phyloP scores from a whole-genome alignment of 1,140 invertebrate species.

The Galleria mellonella region DNA sequence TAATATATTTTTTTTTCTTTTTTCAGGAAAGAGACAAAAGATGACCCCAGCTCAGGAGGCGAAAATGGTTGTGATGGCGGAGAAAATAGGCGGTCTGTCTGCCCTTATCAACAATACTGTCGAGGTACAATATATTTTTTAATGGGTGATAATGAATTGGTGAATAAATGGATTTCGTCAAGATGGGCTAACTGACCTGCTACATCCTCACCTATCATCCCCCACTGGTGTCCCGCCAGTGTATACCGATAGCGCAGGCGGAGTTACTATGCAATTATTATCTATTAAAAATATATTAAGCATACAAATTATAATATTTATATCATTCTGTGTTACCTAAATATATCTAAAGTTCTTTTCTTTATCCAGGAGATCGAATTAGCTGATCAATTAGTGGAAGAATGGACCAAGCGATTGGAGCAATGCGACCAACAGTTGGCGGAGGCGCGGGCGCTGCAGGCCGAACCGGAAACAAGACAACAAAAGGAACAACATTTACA shows the following conservation, averaged over 20 bases:
- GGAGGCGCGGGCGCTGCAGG: slow-evolving; percentile 29
- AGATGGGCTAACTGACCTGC: too few species aligned
- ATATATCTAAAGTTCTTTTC: neutral
- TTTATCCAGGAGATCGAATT: slow-evolving; percentile 27
- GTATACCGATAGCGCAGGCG: too few species aligned
- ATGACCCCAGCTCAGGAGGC: slow-evolving; percentile 42
- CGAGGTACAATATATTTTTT: slow-evolving; percentile 13
- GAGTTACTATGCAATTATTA: too few species aligned
- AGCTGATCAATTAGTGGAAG: slow-evolving; percentile 25
- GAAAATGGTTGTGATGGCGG: slow-evolving; percentile 33
- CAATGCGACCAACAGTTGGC: slow-evolving; percentile 32
- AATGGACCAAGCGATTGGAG: slow-evolving; percentile 18
- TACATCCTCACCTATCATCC: too few species aligned
- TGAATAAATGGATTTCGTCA: too few species aligned
- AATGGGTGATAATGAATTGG: too few species aligned
- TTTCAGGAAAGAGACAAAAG: slow-evolving; percentile 54
- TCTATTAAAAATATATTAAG: too few species aligned
- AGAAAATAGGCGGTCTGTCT: slow-evolving; percentile 39
- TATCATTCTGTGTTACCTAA: too few species aligned
- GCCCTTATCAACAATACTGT: slow-evolving; percentile 31
- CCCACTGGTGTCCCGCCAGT: too few species aligned
- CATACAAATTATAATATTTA: too few species aligned
- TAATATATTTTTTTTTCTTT: neutral
- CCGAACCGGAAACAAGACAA: slow-evolving; percentile 7
- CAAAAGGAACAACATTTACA: slow-evolving; percentile 10